A percentile compares a stretch with the other conserved stretches of the same genome.
These are phyloP conservation scores for Bicyclus anynana DNA, from an alignment of 1,140 invertebrate genomes.

Conservation along the genomic window DNA sequence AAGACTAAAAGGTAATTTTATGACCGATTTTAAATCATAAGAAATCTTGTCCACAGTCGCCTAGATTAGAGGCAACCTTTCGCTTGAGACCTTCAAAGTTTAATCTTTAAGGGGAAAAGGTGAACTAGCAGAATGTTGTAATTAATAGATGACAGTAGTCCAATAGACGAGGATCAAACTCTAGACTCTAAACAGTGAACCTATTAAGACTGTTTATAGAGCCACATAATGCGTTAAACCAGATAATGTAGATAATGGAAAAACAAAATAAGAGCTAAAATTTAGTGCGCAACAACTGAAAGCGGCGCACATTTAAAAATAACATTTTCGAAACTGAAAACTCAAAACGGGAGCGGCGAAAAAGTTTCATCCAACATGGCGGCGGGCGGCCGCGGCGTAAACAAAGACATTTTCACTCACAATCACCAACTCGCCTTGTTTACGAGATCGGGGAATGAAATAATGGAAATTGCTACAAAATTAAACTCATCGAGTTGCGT, in stretches of 20 bases:
- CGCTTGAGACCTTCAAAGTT: too few species aligned
- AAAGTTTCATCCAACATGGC: not conserved
- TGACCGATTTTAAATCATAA: too few species aligned
- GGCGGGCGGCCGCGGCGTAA: not conserved
- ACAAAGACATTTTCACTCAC: not conserved
- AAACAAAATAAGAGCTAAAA: not conserved
- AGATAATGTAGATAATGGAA: not conserved
- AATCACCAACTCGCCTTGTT: constrained; percentile 1
- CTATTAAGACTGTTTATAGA: too few species aligned
- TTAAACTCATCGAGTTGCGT: constrained; percentile 1
- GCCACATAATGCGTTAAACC: too few species aligned
- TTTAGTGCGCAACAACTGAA: not conserved
- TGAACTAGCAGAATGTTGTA: too few species aligned
- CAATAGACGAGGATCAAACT: too few species aligned
- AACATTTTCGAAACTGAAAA: not conserved
- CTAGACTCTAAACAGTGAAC: too few species aligned
- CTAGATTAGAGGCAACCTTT: too few species aligned
- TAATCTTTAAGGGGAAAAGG: too few species aligned
- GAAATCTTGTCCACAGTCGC: too few species aligned
- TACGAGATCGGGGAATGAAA: constrained; percentile 1
- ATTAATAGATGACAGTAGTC: too few species aligned
- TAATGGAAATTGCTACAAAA: constrained; percentile 6
- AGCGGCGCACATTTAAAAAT: not conserved
- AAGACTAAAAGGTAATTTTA: too few species aligned
- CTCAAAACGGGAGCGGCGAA: not conserved